Evolutionary conservation across 2,888 invertebrate species (phyloP).

Genomic region (Podabrus alpinus): DNA sequence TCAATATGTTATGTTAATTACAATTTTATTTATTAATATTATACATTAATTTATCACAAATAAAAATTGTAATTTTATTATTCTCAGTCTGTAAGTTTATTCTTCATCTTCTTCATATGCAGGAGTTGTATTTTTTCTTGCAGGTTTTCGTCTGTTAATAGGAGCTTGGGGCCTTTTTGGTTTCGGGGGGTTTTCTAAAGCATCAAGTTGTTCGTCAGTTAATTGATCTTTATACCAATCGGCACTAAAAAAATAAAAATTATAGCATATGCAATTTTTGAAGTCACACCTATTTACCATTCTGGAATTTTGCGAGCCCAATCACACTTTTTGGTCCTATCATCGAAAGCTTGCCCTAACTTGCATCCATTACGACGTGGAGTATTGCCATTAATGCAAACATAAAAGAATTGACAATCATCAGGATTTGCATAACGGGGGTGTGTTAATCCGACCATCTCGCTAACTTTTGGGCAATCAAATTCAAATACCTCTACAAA

Average conservation of each 20-base stretch:
- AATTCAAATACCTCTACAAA: slow-evolving; percentile 79
- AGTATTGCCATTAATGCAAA: slow-evolving; percentile 85
- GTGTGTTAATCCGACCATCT: slow-evolving; percentile 73
- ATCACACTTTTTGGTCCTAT: slow-evolving; percentile 76
- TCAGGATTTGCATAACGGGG: slow-evolving; percentile 86
- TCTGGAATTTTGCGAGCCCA: slow-evolving; percentile 88
- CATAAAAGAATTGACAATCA: slow-evolving; percentile 91
- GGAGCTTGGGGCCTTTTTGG: slow-evolving; percentile 62
- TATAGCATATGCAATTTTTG: neutral
- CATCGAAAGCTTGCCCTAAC: slow-evolving; percentile 88
- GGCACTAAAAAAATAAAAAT: slow-evolving; percentile 60
- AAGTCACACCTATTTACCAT: slow-evolving; percentile 66
- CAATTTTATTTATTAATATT: neutral
- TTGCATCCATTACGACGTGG: slow-evolving; percentile 87
- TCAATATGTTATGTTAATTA: neutral
- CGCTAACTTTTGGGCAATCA: slow-evolving; percentile 78
- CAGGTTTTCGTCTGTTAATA: slow-evolving; percentile 57
- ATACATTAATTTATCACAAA: neutral
- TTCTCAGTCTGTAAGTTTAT: slow-evolving; percentile 22
- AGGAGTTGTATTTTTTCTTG: slow-evolving; percentile 41
- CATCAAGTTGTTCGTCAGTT: slow-evolving; percentile 78
- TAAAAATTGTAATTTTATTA: neutral
- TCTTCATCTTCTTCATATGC: slow-evolving; percentile 35
- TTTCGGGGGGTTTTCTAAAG: slow-evolving; percentile 78
- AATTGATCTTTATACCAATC: slow-evolving; percentile 89